Conservation (phyloP, 2,888 invertebrate species). For the Merodon equestris region DNA sequence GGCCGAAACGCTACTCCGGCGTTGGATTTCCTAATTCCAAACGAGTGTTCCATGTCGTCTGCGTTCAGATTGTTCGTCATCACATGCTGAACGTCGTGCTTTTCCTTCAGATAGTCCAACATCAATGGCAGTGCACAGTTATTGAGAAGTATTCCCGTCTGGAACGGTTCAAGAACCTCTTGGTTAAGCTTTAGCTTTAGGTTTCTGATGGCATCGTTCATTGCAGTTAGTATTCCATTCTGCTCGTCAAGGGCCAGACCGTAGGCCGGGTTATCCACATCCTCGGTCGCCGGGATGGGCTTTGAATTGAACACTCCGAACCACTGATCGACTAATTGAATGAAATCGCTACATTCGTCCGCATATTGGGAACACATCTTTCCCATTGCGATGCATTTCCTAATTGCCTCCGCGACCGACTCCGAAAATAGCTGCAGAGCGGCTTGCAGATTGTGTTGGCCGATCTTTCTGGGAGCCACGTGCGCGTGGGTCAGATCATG, state of each 20-base stretch:
- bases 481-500: conserved; percentile 25
- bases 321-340: conserved; percentile 36
- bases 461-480: conserved; percentile 3
- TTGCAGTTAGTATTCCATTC: conserved; percentile 6
- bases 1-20: conserved; percentile 16
- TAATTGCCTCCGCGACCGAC: conserved; percentile 20
- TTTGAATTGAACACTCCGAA: conserved; percentile 30
- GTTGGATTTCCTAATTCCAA: conserved; percentile 25
- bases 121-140: conserved; percentile 16
- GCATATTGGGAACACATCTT: conserved; percentile 25
- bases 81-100: background rate
- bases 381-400: conserved; percentile 32
- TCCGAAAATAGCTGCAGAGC: conserved; percentile 24
- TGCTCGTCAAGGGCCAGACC: conserved; percentile 21
- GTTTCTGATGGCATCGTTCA: conserved; percentile 5
- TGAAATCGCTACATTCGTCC: conserved; percentile 32
- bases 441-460: conserved; percentile 22
- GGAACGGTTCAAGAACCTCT: background rate
- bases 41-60: conserved; percentile 30
- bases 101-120: conserved; percentile 7
- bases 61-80: conserved; percentile 37
- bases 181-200: background rate
- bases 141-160: conserved; percentile 26
- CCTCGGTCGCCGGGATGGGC: background rate
- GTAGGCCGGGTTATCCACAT: background rate